Percentiles rank a stretch among this genome's conserved stretches.
Conservation (phyloP, 2,797 vertebrate species). For the Poeciliopsis paucimaculata region DNA sequence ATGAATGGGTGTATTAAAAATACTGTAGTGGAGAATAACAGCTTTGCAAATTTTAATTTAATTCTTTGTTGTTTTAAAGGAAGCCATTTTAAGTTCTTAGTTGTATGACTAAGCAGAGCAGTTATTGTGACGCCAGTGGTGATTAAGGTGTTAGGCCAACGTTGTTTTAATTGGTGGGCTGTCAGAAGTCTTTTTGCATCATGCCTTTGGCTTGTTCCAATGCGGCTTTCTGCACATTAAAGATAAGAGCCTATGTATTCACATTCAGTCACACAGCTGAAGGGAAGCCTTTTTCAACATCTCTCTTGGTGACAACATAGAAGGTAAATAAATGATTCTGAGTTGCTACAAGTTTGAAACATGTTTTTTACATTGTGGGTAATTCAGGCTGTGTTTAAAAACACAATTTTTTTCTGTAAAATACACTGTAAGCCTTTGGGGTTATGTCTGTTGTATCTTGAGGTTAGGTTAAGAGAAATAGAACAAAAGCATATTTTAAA, state of each 20-base stretch:
- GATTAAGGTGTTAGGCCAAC: slow-evolving; percentile 73
- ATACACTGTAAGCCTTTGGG: slow-evolving; percentile 4
- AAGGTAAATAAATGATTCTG: slow-evolving; percentile 64
- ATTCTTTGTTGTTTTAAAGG: slow-evolving; percentile 48
- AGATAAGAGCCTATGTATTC: slow-evolving; percentile 75
- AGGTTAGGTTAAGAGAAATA: background rate
- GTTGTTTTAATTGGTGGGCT: slow-evolving; percentile 79
- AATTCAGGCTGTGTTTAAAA: slow-evolving; percentile 30
- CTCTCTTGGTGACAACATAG: slow-evolving; percentile 59
- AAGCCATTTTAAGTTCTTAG: slow-evolving; percentile 69
- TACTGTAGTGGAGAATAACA: slow-evolving; percentile 46
- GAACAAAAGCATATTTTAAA: background rate
- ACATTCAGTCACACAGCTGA: slow-evolving; percentile 50
- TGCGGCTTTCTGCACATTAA: slow-evolving; percentile 71
- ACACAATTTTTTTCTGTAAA: slow-evolving; percentile 28
- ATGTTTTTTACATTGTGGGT: slow-evolving; percentile 57
- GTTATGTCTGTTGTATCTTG: background rate
- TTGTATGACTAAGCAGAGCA: slow-evolving; percentile 46
- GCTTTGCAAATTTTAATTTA: slow-evolving; percentile 70
- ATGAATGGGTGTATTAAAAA: slow-evolving; percentile 53
- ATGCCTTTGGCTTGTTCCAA: slow-evolving; percentile 67
- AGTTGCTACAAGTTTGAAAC: slow-evolving; percentile 49
- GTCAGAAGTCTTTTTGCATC: slow-evolving; percentile 66
- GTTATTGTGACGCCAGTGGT: slow-evolving; percentile 61
- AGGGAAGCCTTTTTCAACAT: slow-evolving; percentile 63